Evolutionary conservation across 2,113 vertebrate species (phyloP), one percentile per base, ranked within the genome.

Genomic region (Etheostoma spectabile): DNA sequence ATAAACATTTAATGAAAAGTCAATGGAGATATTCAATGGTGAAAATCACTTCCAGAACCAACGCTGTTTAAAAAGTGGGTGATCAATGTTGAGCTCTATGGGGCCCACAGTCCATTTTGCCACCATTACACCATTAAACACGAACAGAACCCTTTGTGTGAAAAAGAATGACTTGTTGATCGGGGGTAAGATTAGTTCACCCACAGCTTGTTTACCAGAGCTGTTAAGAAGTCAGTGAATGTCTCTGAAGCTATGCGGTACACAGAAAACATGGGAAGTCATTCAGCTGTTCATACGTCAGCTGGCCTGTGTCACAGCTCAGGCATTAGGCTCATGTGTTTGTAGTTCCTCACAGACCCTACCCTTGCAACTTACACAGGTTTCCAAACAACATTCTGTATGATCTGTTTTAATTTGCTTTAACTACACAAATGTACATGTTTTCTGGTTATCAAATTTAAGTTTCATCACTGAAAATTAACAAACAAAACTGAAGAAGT

Each of bases 221-320:
- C 45, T 52, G 38, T 70, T 35, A 24, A 22, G 57, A 22, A 63
- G 48, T 5, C 27, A 14, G 24, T 0, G 35, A 56, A 63, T 38
- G 51, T 80, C 67, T 21, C 19, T 70, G 78, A 63, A 18, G 63
- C 16, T 53, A 61, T 38, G 48, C 18, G 57, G 24, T 30, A 49
- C 66, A 68, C 16, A 14, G n/a, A 57, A 16, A 74, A 82, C 86
- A 88, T 59, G 48, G 71, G 68, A 79, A 84, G 72, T 33, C 80
- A 55, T 51, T 82, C 66, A 72, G 51, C n/a, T 12, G 8, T 11
- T 49, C 49, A 61, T 33, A 70, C 13, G 65, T 66, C 67, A 49
- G 63, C 60, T 77, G 80, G 72, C 33, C 72, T 51, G 66, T 55
- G 63, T 87, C 64, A 80, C 27, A 21, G 76, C 70, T 79, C 74